These are phyloP conservation scores for Vanessa cardui DNA, from an alignment of 2,888 invertebrate species.

Conservation along the genomic window DNA sequence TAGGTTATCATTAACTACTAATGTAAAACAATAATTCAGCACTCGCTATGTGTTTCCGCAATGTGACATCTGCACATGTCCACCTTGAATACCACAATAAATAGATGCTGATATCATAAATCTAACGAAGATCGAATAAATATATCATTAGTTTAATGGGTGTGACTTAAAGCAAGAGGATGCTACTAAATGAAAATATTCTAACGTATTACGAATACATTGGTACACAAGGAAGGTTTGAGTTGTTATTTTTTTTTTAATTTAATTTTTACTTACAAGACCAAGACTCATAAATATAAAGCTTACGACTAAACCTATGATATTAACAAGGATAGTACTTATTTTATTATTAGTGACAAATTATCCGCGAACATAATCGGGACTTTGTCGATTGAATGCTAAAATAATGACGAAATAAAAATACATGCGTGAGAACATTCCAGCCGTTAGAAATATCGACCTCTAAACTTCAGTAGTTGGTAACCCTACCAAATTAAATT, in stretches of 20 bases:
- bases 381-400: slow-evolving; percentile 55
- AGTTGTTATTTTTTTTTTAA: too few species aligned
- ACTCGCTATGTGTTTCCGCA: slow-evolving; percentile 29
- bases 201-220: background rate
- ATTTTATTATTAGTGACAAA: slow-evolving; percentile 53
- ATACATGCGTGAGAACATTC: slow-evolving; percentile 73
- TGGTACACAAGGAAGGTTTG: too few species aligned
- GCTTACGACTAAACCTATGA: too few species aligned
- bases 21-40: slow-evolving; percentile 33
- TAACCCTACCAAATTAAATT: slow-evolving; percentile 3
- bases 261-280: too few species aligned
- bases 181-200: background rate
- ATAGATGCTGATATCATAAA: slow-evolving; percentile 42
- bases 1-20: slow-evolving; percentile 27
- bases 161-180: slow-evolving; percentile 12
- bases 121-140: slow-evolving; percentile 48
- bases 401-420: slow-evolving; percentile 58
- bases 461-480: slow-evolving; percentile 51
- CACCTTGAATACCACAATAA: slow-evolving; percentile 35
- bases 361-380: slow-evolving; percentile 53
- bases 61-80: slow-evolving; percentile 38
- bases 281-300: too few species aligned
- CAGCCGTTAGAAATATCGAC: slow-evolving; percentile 53
- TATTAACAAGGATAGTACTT: background rate
- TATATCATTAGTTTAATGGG: slow-evolving; percentile 46